phyloP scores from a whole-genome alignment of 2,797 vertebrate species.

The Phalloptychus januarius region DNA sequence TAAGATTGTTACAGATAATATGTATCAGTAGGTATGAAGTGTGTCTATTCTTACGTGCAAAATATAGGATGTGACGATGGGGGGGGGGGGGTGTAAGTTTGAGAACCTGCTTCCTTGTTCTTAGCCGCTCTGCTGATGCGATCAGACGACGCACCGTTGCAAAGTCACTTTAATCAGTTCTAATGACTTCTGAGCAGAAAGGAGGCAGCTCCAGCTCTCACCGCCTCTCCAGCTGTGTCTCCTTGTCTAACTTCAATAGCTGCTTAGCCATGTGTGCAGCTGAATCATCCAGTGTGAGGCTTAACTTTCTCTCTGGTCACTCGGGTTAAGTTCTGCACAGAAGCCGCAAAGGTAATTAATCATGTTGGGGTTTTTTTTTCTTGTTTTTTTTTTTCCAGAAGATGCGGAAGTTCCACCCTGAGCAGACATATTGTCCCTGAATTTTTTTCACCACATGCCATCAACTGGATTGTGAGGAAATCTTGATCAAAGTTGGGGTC shows the following conservation, averaged over 20 bases:
- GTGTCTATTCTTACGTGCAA: conserved; percentile 18
- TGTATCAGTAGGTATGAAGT: conserved; percentile 2
- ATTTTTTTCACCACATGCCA: conserved; percentile 54
- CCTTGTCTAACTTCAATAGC: conserved; percentile 48
- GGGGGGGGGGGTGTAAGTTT: conserved; percentile 22
- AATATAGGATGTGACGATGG: conserved; percentile 19
- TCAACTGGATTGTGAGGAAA: conserved; percentile 67
- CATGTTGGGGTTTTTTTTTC: conserved; percentile 38
- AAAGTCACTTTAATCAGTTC: conserved; percentile 81
- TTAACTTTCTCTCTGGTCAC: conserved; percentile 58
- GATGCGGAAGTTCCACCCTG: conserved; percentile 36
- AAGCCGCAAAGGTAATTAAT: conserved; percentile 58
- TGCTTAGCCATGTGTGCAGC: conserved; percentile 26
- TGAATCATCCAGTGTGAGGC: conserved; percentile 56
- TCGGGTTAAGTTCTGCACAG: conserved; percentile 36
- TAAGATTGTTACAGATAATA: not conserved
- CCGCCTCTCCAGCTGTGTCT: conserved; percentile 69
- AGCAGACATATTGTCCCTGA: conserved; percentile 57
- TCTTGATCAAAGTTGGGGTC: conserved; percentile 68
- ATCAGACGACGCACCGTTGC: conserved; percentile 69
- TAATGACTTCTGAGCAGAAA: conserved; percentile 73
- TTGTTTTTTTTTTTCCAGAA: conserved; percentile 47
- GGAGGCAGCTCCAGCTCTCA: conserved; percentile 43
- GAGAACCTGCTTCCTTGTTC: conserved; percentile 41
- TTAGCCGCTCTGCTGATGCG: conserved; percentile 70